These are phyloP conservation scores for Ameiurus melas DNA, from an alignment of 2,113 vertebrate species.

Conservation along the genomic window DNA sequence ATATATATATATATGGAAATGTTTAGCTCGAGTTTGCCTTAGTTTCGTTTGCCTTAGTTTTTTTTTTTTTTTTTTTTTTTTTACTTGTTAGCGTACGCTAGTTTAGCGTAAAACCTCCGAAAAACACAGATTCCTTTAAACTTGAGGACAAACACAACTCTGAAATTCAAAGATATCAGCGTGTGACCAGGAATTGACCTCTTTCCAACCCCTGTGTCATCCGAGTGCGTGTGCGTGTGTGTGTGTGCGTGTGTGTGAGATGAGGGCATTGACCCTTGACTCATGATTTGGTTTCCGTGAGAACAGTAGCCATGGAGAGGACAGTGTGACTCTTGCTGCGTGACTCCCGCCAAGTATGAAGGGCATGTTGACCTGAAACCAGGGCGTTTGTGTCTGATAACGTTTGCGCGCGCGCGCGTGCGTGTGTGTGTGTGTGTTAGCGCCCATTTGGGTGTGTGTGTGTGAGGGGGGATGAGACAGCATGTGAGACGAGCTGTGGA, in stretches of 20 bases:
- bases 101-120: not conserved
- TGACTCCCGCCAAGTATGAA: constrained; percentile 57
- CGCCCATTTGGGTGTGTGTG: constrained; percentile 13
- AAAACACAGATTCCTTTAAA: not conserved
- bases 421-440: constrained; percentile 40
- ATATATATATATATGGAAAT: too few species aligned
- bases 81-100: not conserved
- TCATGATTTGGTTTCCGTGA: constrained; percentile 39
- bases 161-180: not conserved
- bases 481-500: constrained; percentile 60
- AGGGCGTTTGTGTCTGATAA: constrained; percentile 52
- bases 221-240: not conserved
- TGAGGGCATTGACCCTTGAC: constrained; percentile 34
- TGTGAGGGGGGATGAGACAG: constrained; percentile 31
- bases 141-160: not conserved
- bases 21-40: not conserved
- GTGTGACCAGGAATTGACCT: not conserved
- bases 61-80: not conserved
- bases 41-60: not conserved
- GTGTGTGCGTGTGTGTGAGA: not conserved
- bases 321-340: constrained; percentile 22
- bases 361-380: constrained; percentile 72
- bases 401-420: constrained; percentile 45
- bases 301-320: constrained; percentile 39
- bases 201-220: not conserved